Evolutionary conservation across 2,888 invertebrate species (phyloP).

Genomic region (Scrobipalpa atriplicella): DNA sequence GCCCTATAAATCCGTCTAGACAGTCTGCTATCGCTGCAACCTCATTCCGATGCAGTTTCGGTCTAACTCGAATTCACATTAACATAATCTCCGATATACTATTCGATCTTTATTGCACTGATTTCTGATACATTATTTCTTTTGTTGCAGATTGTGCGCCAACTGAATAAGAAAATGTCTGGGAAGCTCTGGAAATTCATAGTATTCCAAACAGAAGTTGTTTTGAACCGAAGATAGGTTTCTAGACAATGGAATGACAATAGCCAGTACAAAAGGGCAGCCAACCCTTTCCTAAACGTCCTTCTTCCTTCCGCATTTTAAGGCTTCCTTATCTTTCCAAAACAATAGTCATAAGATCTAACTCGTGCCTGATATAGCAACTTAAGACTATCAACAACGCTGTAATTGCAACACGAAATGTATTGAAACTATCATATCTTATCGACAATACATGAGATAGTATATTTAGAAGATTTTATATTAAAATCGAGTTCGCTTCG

Average conservation of each 20-base stretch:
- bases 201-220: constrained; percentile 48
- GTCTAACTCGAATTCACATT: not conserved
- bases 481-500: constrained; percentile 31
- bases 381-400: constrained; percentile 25
- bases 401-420: constrained; percentile 34
- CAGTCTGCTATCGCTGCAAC: not conserved
- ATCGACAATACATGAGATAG: constrained; percentile 38
- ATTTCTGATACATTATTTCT: constrained; percentile 23
- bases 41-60: not conserved
- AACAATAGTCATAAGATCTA: constrained; percentile 29
- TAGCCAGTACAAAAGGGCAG: constrained; percentile 51
- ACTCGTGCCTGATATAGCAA: constrained; percentile 21
- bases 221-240: constrained; percentile 61
- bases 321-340: constrained; percentile 37
- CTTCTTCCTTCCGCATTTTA: constrained; percentile 45
- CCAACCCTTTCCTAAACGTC: constrained; percentile 43
- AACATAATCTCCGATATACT: constrained; percentile 1
- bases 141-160: constrained; percentile 57
- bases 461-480: constrained; percentile 31
- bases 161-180: constrained; percentile 50
- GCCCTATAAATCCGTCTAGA: constrained; percentile 17
- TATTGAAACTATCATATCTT: constrained; percentile 37
- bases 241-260: constrained; percentile 58
- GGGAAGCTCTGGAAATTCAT: constrained; percentile 43
- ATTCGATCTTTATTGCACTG: not conserved